A percentile compares a stretch with the other conserved stretches of the same genome.
phyloP scores from a whole-genome alignment of 2,113 vertebrate species.

The Notothenia rossii region DNA sequence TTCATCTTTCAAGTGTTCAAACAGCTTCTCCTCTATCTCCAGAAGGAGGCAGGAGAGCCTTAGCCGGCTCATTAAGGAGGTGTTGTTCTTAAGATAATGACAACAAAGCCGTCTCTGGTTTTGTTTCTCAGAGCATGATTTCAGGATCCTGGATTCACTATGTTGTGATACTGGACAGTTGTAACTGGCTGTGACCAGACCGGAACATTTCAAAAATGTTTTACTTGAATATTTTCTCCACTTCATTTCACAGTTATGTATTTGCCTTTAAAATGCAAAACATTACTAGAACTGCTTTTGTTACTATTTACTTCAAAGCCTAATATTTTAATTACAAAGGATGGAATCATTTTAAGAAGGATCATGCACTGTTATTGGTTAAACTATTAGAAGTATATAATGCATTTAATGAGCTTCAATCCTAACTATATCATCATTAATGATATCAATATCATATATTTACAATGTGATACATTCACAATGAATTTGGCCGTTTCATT shows the following conservation, averaged over 20 bases:
- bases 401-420: background rate
- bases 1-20: slow-evolving; percentile 3
- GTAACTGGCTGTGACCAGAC: slow-evolving; percentile 3
- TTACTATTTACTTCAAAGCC: background rate
- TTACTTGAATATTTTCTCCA: background rate
- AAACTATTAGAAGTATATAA: background rate
- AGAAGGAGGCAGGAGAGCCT: slow-evolving; percentile 60
- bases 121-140: background rate
- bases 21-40: slow-evolving; percentile 34
- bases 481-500: no score
- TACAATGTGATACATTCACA: background rate
- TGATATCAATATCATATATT: background rate
- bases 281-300: background rate
- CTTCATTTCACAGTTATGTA: background rate
- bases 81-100: slow-evolving; percentile 26
- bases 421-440: background rate
- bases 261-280: background rate
- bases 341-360: background rate
- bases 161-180: slow-evolving; percentile 9
- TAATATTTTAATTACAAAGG: background rate
- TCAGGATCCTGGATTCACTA: background rate
- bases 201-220: background rate
- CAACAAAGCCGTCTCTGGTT: slow-evolving; percentile 1
- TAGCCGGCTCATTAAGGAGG: slow-evolving; percentile 35
- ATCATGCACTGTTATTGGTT: background rate